Evolutionary conservation across 2,113 vertebrate species (phyloP), one percentile per base, ranked within the genome.

Genomic region (Poecile atricapillus): DNA sequence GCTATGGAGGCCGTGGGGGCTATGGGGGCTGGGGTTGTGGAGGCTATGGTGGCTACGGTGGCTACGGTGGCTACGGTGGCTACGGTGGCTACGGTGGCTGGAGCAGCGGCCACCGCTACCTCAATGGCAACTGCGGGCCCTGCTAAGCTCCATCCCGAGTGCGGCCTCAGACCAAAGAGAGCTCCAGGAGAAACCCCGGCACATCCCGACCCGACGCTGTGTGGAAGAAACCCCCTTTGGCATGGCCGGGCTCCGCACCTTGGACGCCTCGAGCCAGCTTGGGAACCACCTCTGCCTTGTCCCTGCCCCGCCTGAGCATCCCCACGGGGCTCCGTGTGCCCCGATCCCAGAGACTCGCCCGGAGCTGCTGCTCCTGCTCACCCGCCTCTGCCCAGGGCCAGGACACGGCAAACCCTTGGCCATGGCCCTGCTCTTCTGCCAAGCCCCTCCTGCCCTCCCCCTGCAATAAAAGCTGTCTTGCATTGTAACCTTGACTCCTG

Each of bases 1-100:
- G 59, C 8, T 18, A 2, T 35, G 87, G 70, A 30, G 11, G 86
- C 60, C 13, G 7, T 15, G 65, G 67, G 0, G 65, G 65, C 13
- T 49, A 13, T 4, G 46, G 55, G 0, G 47, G 71, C 7, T 41
- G 24, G 0, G 71, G 56, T 11, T 37, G 2, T 1, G 58, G 71
- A 0, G 64, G 64, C 5, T 21, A 1, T 3, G 67, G 67, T 0
- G 50, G 37, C 31, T 46, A 11, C 2, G 71, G 70, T 1, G 60
- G 60, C 13, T 58, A 9, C 7, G 83, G 83, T 0, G 50, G 73
- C 19, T 35, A 4, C 3, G 75, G 83, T 1, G 5, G 60, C 22
- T 91, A 47, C 10, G 46, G 20, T 3, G 43, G 64, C 3, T 91
- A n/a, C 4, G 62, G 76, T 0, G 14, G 37, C 43, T 76, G 33